Percentiles rank a stretch among this genome's conserved stretches.
These are phyloP conservation scores for Lasioglossum lativentre DNA, from an alignment of 2,888 invertebrate genomes.

Conservation along the genomic window DNA sequence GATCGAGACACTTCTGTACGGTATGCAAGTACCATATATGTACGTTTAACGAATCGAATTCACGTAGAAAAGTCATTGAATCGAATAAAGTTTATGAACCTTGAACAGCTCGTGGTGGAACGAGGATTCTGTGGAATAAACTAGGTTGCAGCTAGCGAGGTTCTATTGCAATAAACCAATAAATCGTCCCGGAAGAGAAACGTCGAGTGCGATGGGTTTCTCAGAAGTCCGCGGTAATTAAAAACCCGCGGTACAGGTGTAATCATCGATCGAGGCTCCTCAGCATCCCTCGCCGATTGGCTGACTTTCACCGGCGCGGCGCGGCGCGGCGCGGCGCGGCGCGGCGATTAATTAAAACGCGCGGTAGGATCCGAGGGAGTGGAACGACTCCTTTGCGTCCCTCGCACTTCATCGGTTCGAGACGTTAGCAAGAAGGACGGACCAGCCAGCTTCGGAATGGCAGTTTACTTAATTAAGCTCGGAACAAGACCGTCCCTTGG, in stretches of 20 bases:
- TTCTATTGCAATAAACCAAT: background rate
- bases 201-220: background rate
- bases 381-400: slow-evolving; percentile 36
- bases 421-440: slow-evolving; percentile 49
- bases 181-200: background rate
- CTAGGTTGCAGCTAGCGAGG: no score
- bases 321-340: no score
- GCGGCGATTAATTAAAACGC: slow-evolving; percentile 55
- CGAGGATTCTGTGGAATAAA: no score
- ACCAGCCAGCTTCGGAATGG: slow-evolving; percentile 41
- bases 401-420: slow-evolving; percentile 41
- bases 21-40: no score
- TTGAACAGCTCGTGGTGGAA: no score
- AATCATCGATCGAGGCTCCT: slow-evolving; percentile 14
- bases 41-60: no score
- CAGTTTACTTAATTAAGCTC: slow-evolving; percentile 69
- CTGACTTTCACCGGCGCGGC: background rate
- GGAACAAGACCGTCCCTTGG: slow-evolving; percentile 46
- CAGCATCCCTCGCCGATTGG: background rate
- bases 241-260: slow-evolving; percentile 13
- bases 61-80: no score
- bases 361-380: slow-evolving; percentile 5
- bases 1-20: no score
- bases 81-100: no score
- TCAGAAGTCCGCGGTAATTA: background rate